Percentiles rank a stretch among this genome's conserved stretches.
Conservation (phyloP, 2,113 vertebrate genomes). For the Oncorhynchus clarkii region DNA sequence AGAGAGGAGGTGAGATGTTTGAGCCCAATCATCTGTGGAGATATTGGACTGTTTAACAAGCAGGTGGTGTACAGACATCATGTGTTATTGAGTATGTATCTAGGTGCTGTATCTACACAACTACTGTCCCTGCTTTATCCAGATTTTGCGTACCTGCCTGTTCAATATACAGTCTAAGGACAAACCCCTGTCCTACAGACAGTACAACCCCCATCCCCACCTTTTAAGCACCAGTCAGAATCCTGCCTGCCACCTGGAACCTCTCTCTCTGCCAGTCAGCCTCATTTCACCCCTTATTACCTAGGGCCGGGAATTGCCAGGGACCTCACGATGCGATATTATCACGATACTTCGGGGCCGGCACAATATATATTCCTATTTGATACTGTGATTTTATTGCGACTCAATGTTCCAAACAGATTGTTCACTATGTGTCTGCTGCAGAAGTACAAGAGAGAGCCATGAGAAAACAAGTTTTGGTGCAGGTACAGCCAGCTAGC, state of each 20-base stretch:
- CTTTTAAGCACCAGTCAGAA: constrained; percentile 14
- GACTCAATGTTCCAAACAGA: too few species aligned
- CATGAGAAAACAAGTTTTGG: too few species aligned
- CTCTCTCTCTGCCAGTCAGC: constrained; percentile 3
- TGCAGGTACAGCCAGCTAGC: too few species aligned
- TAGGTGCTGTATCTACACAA: background rate
- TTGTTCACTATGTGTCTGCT: too few species aligned
- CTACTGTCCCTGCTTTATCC: background rate
- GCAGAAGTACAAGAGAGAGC: too few species aligned
- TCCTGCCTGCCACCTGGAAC: constrained; percentile 39
- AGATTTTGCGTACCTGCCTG: background rate
- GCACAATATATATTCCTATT: too few species aligned
- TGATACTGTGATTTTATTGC: too few species aligned
- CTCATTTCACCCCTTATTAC: background rate
- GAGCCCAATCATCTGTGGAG: background rate
- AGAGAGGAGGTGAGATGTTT: constrained; percentile 88
- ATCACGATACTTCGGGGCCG: too few species aligned
- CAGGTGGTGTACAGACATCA: too few species aligned
- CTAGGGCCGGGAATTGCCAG: too few species aligned
- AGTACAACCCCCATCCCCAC: constrained; percentile 13
- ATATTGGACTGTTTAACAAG: too few species aligned
- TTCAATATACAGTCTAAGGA: background rate
- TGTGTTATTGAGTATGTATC: background rate
- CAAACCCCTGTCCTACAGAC: background rate
- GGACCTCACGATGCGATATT: too few species aligned